Conservation (phyloP, 2,113 vertebrate species). For the Cranoglanis bouderius region DNA sequence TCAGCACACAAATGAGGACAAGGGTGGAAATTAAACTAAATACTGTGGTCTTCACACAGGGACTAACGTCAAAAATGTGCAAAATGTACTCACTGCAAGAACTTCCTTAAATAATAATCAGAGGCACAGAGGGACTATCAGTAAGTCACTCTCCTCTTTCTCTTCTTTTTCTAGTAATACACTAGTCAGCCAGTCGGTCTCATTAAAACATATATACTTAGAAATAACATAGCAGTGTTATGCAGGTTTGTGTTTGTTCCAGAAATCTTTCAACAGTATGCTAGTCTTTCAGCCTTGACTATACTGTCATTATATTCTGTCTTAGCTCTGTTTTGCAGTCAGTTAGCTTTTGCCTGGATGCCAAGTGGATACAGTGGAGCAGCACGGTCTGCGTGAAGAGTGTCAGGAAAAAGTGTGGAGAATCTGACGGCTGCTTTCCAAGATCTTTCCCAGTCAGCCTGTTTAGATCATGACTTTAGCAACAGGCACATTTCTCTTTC, state of each 20-base stretch:
- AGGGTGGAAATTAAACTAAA: not conserved
- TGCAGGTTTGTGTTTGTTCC: not conserved
- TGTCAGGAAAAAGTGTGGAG: conserved; percentile 12
- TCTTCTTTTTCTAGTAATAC: not conserved
- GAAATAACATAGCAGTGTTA: not conserved
- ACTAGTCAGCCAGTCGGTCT: conserved; percentile 15
- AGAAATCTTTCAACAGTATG: not conserved
- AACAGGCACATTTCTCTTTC: conserved; percentile 20
- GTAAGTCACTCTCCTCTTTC: not conserved
- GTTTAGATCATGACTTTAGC: conserved; percentile 33
- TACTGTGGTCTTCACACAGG: not conserved
- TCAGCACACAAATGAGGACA: not conserved
- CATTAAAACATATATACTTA: conserved; percentile 15
- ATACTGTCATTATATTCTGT: conserved; percentile 31
- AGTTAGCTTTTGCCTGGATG: conserved; percentile 32
- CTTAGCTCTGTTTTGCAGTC: conserved; percentile 40
- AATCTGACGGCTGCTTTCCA: conserved; percentile 37
- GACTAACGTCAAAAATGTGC: not conserved
- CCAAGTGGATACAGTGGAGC: conserved; percentile 38
- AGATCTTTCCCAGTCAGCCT: conserved; percentile 16
- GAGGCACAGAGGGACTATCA: not conserved
- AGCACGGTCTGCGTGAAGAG: conserved; percentile 11
- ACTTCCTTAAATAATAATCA: conserved; percentile 3
- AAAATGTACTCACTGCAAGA: not conserved
- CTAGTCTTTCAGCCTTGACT: not conserved